Percentiles rank a stretch among this genome's conserved stretches.
Evolutionary conservation across 2,113 vertebrate genomes (phyloP).

Genomic region (Rhipidura dahli): DNA sequence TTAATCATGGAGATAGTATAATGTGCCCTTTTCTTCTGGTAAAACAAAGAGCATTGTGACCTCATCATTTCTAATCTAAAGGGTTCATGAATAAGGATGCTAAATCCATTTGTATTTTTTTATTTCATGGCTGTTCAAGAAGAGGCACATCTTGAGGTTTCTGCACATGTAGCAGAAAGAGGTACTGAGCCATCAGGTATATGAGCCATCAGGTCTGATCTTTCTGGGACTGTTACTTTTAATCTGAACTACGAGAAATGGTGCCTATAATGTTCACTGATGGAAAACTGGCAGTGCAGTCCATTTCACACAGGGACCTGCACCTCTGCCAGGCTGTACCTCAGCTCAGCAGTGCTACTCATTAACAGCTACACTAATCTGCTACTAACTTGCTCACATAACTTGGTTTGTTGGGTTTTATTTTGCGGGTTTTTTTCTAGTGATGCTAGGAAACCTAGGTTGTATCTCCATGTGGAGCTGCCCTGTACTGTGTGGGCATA

Average conservation of each 20-base stretch:
- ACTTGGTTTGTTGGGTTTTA: neutral
- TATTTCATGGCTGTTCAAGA: neutral
- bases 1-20: neutral
- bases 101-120: neutral
- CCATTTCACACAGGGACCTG: neutral
- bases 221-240: neutral
- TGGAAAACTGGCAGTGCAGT: neutral
- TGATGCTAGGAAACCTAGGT: neutral
- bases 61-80: neutral
- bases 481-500: neutral
- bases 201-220: neutral
- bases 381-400: neutral
- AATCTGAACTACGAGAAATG: neutral
- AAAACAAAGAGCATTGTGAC: neutral
- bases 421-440: fast-evolving
- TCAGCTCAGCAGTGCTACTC: neutral
- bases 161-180: neutral
- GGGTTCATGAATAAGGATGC: neutral
- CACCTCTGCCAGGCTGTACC: fast-evolving
- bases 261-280: neutral
- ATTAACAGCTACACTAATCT: neutral
- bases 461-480: neutral
- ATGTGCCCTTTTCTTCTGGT: neutral
- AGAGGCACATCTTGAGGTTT: neutral
- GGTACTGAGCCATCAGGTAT: neutral